phyloP scores from a whole-genome alignment of 2,797 vertebrate genomes.

The Amblyopsis hoosieri region DNA sequence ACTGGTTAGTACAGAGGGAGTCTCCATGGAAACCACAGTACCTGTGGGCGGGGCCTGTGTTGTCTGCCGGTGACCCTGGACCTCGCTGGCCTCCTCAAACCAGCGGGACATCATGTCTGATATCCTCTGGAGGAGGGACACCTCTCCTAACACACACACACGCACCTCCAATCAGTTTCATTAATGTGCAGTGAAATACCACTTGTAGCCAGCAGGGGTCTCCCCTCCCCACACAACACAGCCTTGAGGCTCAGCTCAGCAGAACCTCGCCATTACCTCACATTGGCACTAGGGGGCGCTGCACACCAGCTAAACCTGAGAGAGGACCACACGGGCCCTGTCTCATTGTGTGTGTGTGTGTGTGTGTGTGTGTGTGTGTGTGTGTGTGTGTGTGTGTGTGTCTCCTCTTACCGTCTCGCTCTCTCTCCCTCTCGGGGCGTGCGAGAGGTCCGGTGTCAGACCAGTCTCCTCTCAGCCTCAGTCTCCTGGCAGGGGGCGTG shows the following conservation, averaged over 20 bases:
- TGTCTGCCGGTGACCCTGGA: slow-evolving; percentile 76
- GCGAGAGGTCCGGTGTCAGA: slow-evolving; percentile 87
- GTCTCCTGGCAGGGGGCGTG: slow-evolving; percentile 83
- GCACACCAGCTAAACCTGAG: too few relatives aligned
- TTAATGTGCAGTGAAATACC: too few relatives aligned
- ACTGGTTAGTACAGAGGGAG: too few relatives aligned
- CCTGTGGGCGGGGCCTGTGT: slow-evolving; percentile 65
- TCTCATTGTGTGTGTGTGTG: not conserved
- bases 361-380: too few relatives aligned
- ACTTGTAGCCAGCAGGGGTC: too few relatives aligned
- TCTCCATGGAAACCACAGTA: not conserved
- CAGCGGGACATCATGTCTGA: slow-evolving; percentile 86
- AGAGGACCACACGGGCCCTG: too few relatives aligned
- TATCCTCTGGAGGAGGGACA: slow-evolving; percentile 86
- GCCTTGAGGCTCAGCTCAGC: too few relatives aligned
- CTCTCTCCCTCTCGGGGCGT: slow-evolving; percentile 84
- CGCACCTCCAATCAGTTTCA: too few relatives aligned
- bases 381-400: too few relatives aligned
- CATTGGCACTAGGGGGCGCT: too few relatives aligned
- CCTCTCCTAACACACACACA: slow-evolving; percentile 64
- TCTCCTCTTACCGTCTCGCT: slow-evolving; percentile 79
- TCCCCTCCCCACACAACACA: too few relatives aligned
- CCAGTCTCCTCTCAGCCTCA: slow-evolving; percentile 85
- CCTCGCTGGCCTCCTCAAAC: slow-evolving; percentile 88
- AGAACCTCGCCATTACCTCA: too few relatives aligned